phyloP scores from a whole-genome alignment of 2,888 invertebrate genomes.

The Stegophylla sp. region DNA sequence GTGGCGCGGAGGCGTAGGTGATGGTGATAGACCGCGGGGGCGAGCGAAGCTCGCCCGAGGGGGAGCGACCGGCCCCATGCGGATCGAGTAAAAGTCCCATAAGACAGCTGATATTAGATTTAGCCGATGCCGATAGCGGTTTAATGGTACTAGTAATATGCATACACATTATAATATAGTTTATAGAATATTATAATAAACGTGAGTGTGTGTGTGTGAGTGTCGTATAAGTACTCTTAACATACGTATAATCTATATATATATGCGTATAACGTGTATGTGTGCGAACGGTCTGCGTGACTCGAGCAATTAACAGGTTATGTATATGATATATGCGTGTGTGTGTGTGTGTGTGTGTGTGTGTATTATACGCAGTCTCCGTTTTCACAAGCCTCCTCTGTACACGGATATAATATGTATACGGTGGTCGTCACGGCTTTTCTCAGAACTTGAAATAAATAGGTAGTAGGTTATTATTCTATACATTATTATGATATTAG shows the following conservation, averaged over 20 bases:
- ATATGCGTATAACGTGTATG: neutral
- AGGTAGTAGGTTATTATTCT: too few relatives aligned
- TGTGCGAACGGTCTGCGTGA: constrained; percentile 11
- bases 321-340: neutral
- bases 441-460: neutral
- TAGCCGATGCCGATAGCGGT: neutral
- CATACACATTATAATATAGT: too few relatives aligned
- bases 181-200: too few relatives aligned
- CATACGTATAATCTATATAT: neutral
- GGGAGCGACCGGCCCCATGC: constrained; percentile 23
- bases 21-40: constrained; percentile 34
- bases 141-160: too few relatives aligned
- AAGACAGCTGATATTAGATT: constrained; percentile 35
- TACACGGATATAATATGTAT: neutral
- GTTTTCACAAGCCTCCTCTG: neutral
- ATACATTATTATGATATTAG: too few relatives aligned
- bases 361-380: neutral
- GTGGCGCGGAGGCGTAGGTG: constrained; percentile 19
- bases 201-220: neutral
- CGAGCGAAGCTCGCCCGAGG: constrained; percentile 13
- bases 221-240: too few relatives aligned
- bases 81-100: constrained; percentile 44
- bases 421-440: neutral
- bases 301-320: constrained; percentile 39
- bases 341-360: neutral